Percentiles rank a stretch among this genome's conserved stretches.
Conservation (phyloP, 2,113 vertebrate genomes). For the Podocnemis expansa region DNA sequence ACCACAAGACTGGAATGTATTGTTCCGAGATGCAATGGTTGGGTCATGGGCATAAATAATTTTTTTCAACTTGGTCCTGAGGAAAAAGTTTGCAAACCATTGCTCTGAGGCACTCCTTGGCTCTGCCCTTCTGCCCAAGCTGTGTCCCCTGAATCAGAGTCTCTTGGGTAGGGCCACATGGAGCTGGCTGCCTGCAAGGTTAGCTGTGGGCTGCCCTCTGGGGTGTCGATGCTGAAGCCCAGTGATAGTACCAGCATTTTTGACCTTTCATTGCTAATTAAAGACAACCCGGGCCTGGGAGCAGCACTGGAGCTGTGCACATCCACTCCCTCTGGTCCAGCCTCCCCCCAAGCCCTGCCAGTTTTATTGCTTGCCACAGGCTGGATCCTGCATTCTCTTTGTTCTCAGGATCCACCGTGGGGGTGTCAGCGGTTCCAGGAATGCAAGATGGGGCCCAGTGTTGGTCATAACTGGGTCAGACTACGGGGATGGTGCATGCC, state of each 20-base stretch:
- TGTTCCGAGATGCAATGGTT: too few relatives aligned
- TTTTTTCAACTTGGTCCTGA: too few relatives aligned
- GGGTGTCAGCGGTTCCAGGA: not conserved
- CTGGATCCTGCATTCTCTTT: not conserved
- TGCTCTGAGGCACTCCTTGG: too few relatives aligned
- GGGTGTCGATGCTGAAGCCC: too few relatives aligned
- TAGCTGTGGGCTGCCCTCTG: not conserved
- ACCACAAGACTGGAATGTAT: too few relatives aligned
- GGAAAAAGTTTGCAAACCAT: too few relatives aligned
- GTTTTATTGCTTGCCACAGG: not conserved
- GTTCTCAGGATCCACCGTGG: not conserved
- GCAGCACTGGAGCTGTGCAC: too few relatives aligned
- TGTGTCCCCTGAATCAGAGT: not conserved
- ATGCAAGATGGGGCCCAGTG: not conserved
- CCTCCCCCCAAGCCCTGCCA: not conserved
- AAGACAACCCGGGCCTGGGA: not conserved
- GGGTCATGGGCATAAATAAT: too few relatives aligned
- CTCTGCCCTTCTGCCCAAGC: not conserved
- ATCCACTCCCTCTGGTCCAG: not conserved
- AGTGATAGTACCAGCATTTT: too few relatives aligned
- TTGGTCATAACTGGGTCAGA: not conserved
- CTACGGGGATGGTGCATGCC: not conserved
- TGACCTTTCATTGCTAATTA: not conserved
- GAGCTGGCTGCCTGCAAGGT: too few relatives aligned
- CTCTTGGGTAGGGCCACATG: not conserved